Percentiles rank a stretch among this genome's conserved stretches.
Evolutionary conservation across 2,888 invertebrate genomes (phyloP).

Genomic region (Parnassius smintheus): DNA sequence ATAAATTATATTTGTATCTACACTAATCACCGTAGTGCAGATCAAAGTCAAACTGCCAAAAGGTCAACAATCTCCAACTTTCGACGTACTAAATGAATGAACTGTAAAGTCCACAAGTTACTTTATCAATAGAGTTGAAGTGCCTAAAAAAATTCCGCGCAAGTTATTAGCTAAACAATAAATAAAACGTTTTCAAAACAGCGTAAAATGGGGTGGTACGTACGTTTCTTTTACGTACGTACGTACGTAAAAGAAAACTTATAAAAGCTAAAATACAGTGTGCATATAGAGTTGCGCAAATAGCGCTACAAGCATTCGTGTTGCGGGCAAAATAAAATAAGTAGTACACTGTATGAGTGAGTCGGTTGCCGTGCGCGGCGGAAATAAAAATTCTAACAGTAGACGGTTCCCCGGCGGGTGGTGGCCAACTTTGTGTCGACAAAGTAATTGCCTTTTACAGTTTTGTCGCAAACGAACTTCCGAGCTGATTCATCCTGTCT

Average conservation of each 20-base stretch:
- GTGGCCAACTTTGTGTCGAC: constrained; percentile 52
- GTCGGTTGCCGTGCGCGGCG: constrained; percentile 19
- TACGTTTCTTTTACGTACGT: too few species aligned
- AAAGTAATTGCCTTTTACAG: constrained; percentile 70
- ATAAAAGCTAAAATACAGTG: constrained; percentile 9
- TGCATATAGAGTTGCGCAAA: neutral
- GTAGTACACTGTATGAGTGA: constrained; percentile 34
- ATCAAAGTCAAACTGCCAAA: constrained; percentile 1
- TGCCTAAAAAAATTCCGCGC: neutral
- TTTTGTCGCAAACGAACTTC: constrained; percentile 54
- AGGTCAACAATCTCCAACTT: constrained; percentile 13
- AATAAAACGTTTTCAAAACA: neutral
- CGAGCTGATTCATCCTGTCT: constrained; percentile 50
- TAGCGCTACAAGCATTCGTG: constrained; percentile 20
- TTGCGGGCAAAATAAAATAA: constrained; percentile 32
- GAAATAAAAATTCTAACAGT: constrained; percentile 41
- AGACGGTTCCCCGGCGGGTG: constrained; percentile 49
- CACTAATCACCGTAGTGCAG: too few species aligned
- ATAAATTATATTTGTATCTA: too few species aligned
- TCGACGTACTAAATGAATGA: constrained; percentile 5
- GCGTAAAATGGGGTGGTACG: constrained; percentile 7
- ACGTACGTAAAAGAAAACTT: neutral
- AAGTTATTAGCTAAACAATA: neutral
- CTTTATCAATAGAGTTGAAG: neutral
- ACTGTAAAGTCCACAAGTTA: constrained; percentile 5